Conservation (phyloP, 1,140 invertebrate genomes). For the Melipona quadrifasciata region DNA sequence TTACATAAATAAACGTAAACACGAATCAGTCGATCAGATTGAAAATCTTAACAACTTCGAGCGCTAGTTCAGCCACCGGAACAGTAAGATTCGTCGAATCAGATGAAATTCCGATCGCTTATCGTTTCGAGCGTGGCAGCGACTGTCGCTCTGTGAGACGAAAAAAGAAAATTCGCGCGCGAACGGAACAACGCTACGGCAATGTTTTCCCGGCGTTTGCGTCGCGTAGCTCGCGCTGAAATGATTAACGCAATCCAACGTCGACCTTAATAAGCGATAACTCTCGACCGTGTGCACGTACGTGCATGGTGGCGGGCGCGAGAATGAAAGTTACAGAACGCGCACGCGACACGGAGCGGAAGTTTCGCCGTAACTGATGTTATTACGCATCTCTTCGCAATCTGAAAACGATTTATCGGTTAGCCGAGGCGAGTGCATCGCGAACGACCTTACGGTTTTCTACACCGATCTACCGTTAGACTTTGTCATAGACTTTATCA, state of each 20-base stretch:
- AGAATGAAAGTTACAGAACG: conserved; percentile 54
- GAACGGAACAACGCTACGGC: neutral
- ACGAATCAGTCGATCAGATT: too few relatives aligned
- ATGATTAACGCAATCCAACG: conserved; percentile 34
- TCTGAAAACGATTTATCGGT: conserved; percentile 36
- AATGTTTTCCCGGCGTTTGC: neutral
- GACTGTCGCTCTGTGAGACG: too few relatives aligned
- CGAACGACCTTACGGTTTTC: neutral
- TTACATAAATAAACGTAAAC: too few relatives aligned
- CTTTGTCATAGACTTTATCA: neutral
- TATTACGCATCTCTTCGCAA: conserved; percentile 30
- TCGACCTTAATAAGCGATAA: conserved; percentile 53
- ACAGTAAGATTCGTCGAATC: neutral
- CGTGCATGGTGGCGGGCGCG: conserved; percentile 13
- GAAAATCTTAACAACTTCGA: too few relatives aligned
- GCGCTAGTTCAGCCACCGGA: neutral
- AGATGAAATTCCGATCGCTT: too few relatives aligned
- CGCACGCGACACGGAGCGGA: conserved; percentile 43
- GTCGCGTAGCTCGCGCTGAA: neutral
- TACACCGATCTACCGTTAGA: neutral
- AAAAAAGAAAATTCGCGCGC: neutral
- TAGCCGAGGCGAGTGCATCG: neutral
- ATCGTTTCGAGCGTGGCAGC: too few relatives aligned
- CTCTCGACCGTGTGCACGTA: neutral
- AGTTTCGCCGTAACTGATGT: conserved; percentile 40